A percentile compares a stretch with the other conserved stretches of the same genome.
phyloP scores from a whole-genome alignment of 2,113 vertebrate species.

The Odobenus rosmarus region DNA sequence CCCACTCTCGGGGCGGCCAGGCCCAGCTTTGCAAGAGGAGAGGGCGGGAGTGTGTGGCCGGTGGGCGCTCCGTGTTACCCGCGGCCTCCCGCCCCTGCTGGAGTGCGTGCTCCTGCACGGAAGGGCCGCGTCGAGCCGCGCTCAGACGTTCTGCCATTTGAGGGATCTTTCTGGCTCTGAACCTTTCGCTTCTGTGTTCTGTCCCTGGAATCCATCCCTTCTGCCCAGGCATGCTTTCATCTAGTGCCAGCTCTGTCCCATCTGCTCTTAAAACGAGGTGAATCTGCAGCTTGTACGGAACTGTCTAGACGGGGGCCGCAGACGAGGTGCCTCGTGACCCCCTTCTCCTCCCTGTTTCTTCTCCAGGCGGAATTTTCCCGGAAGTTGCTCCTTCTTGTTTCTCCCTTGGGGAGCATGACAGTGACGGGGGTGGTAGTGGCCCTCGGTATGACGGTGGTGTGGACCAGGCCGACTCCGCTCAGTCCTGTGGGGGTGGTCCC shows the following conservation, averaged over 20 bases:
- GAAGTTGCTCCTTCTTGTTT: not conserved
- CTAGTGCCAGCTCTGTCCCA: not conserved
- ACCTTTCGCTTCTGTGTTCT: not conserved
- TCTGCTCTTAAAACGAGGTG: not conserved
- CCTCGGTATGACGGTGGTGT: not conserved
- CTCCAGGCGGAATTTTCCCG: not conserved
- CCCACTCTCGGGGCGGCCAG: accelerated
- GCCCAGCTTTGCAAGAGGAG: not conserved
- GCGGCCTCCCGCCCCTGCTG: not conserved
- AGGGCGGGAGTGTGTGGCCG: accelerated
- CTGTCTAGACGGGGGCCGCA: not conserved
- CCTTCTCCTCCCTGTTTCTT: not conserved
- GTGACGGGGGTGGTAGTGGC: not conserved
- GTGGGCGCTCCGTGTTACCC: not conserved
- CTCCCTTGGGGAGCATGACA: not conserved
- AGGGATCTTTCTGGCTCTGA: not conserved
- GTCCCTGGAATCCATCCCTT: not conserved
- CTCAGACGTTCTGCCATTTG: not conserved
- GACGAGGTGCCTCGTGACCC: accelerated
- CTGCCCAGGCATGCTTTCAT: not conserved
- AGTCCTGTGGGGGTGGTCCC: not conserved
- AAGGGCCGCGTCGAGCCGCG: too few species aligned
- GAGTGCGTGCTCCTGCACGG: not conserved
- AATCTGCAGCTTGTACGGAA: not conserved
- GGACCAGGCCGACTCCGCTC: accelerated